Evolutionary conservation across 1,140 invertebrate genomes (phyloP).

Genomic region (Neodiprion fabricii): DNA sequence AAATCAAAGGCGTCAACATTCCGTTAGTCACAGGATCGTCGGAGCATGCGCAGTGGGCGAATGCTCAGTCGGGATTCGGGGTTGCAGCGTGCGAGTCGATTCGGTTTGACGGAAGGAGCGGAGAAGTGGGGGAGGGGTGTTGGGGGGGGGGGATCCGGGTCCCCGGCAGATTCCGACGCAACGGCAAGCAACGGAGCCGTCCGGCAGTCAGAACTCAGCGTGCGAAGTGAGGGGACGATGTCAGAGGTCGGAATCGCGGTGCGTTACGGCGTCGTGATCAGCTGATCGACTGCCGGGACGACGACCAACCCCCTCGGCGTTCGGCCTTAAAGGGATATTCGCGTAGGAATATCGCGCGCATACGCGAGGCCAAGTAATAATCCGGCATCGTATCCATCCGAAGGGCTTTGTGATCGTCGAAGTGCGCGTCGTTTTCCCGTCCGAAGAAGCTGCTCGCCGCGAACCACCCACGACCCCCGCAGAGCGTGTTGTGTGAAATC

Average conservation of each 20-base stretch:
- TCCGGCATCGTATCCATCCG: slow-evolving; percentile 19
- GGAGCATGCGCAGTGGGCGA: neutral
- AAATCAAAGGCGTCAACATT: too few species aligned
- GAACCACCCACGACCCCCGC: too few species aligned
- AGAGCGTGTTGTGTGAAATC: neutral
- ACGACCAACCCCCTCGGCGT: slow-evolving; percentile 15
- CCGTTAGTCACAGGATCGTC: too few species aligned
- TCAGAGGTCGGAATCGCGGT: slow-evolving; percentile 40
- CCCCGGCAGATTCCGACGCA: neutral
- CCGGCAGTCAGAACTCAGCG: neutral
- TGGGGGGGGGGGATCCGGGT: neutral
- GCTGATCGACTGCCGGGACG: slow-evolving; percentile 41
- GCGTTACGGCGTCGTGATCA: slow-evolving; percentile 42
- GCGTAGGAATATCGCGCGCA: too few species aligned
- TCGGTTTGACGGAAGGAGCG: neutral
- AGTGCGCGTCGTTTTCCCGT: slow-evolving; percentile 20
- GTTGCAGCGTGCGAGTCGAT: neutral
- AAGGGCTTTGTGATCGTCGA: slow-evolving; percentile 25
- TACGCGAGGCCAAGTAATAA: too few species aligned
- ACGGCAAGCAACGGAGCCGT: neutral
- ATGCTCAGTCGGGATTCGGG: neutral
- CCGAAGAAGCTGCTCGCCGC: neutral
- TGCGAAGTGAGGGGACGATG: slow-evolving; percentile 48
- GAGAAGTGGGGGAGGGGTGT: neutral
- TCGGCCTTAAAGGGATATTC: neutral